A percentile compares a stretch with the other conserved stretches of the same genome.
phyloP scores from a whole-genome alignment of 2,113 vertebrate genomes.

The Erythrolamprus reginae region DNA sequence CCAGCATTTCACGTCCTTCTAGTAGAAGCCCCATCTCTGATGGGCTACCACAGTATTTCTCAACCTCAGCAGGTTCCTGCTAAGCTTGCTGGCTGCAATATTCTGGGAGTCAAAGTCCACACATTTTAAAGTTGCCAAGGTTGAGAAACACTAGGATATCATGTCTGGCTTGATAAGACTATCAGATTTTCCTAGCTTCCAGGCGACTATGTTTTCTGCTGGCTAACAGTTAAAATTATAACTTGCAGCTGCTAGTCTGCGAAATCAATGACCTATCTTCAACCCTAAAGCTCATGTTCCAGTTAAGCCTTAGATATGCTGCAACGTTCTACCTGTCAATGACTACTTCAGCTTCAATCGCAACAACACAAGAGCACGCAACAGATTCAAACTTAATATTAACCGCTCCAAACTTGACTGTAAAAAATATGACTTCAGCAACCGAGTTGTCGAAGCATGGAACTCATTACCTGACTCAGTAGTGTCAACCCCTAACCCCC shows the following conservation, averaged over 20 bases:
- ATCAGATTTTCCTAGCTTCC: not conserved
- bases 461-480: no score
- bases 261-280: not conserved
- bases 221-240: not conserved
- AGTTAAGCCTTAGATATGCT: not conserved
- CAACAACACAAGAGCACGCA: no score
- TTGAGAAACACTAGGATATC: not conserved
- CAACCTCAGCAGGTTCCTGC: not conserved
- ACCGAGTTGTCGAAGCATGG: no score
- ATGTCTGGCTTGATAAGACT: not conserved
- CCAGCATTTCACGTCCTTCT: not conserved
- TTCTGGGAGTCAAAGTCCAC: not conserved
- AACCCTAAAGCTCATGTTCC: not conserved
- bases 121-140: not conserved
- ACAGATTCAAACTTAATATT: no score
- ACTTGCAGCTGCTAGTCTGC: not conserved
- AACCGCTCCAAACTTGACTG: no score
- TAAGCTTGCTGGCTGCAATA: not conserved
- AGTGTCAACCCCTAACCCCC: no score
- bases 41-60: not conserved
- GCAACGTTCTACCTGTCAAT: no score
- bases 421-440: no score
- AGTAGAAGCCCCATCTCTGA: not conserved
- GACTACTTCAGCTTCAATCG: no score
- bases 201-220: not conserved